A percentile compares a stretch with the other conserved stretches of the same genome.
These are phyloP conservation scores for Rotaria magnacalcarata DNA, from an alignment of 2,888 invertebrate genomes.

Conservation along the genomic window DNA sequence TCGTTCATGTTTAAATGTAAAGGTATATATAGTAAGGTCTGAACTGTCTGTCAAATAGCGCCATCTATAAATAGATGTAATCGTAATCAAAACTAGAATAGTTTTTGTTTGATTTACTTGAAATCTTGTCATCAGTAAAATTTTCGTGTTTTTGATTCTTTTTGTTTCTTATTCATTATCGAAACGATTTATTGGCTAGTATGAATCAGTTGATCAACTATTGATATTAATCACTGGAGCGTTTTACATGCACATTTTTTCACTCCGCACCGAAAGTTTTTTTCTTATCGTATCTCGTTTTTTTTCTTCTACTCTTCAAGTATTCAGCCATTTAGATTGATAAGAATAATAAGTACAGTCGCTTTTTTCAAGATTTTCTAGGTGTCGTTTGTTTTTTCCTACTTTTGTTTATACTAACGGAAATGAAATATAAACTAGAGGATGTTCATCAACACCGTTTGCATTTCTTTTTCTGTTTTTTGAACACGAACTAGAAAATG, in stretches of 20 bases:
- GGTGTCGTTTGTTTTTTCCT: neutral
- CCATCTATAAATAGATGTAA: neutral
- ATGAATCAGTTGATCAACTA: neutral
- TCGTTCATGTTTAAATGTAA: too few species aligned
- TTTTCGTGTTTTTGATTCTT: neutral
- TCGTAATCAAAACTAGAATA: neutral
- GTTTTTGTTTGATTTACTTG: neutral
- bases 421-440: neutral
- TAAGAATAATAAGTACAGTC: too few species aligned
- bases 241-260: neutral
- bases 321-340: neutral
- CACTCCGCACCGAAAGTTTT: neutral
- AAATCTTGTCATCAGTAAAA: neutral
- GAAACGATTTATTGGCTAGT: neutral
- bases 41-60: neutral
- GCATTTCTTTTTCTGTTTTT: neutral
- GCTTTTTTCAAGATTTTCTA: too few species aligned
- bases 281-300: neutral
- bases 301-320: neutral
- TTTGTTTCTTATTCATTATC: neutral
- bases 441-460: neutral
- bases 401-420: neutral
- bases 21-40: too few species aligned
- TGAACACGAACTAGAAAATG: neutral
- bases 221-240: slow-evolving; percentile 7